phyloP scores from a whole-genome alignment of 2,888 invertebrate genomes.

The Steromphala cineraria region DNA sequence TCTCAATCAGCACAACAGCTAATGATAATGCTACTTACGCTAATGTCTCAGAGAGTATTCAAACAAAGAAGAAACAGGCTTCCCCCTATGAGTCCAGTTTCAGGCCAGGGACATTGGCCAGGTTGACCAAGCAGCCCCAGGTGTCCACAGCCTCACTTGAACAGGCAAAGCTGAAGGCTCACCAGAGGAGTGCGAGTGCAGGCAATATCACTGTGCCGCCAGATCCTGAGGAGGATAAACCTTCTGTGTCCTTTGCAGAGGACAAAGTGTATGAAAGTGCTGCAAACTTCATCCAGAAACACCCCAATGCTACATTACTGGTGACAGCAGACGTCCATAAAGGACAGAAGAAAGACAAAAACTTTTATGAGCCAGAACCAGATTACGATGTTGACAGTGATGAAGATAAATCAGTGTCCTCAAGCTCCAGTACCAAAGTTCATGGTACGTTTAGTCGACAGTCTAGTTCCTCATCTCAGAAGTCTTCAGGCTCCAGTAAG shows the following conservation, averaged over 20 bases:
- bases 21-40: conserved; percentile 62
- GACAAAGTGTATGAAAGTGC: conserved; percentile 65
- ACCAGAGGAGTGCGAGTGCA: conserved; percentile 43
- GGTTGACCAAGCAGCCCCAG: conserved; percentile 91
- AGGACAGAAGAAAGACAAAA: conserved; percentile 41
- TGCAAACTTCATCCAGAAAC: conserved; percentile 62
- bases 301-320: conserved; percentile 66
- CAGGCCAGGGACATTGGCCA: conserved; percentile 89
- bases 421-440: neutral
- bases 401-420: conserved; percentile 40
- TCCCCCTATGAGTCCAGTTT: conserved; percentile 83
- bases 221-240: conserved; percentile 44
- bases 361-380: conserved; percentile 60
- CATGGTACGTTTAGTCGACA: neutral
- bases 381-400: conserved; percentile 62
- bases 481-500: conserved; percentile 21
- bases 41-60: conserved; percentile 63
- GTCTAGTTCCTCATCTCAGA: conserved; percentile 10
- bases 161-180: conserved; percentile 45
- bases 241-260: conserved; percentile 63
- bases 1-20: conserved; percentile 56
- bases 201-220: conserved; percentile 31
- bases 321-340: conserved; percentile 63
- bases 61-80: conserved; percentile 32
- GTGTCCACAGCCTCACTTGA: conserved; percentile 70